A percentile compares a stretch with the other conserved stretches of the same genome.
Conservation (phyloP, 2,888 invertebrate genomes). For the Urechis unicinctus region DNA sequence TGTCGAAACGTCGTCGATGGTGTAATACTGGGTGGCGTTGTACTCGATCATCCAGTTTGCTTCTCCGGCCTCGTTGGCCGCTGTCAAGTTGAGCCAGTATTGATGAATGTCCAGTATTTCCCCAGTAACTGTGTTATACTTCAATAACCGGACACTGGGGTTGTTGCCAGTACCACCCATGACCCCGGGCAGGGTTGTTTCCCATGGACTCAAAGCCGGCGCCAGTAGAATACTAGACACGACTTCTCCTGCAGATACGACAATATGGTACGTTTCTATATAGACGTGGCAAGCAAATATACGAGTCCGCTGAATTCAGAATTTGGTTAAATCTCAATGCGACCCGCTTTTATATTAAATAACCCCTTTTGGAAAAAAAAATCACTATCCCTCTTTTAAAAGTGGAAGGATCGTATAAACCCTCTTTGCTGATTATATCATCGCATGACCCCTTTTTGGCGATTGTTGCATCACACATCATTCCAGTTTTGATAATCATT, state of each 20-base stretch:
- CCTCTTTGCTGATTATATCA: no score
- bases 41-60: slow-evolving; percentile 66
- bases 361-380: no score
- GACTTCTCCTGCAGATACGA: slow-evolving; percentile 57
- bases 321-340: no score
- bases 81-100: slow-evolving; percentile 74
- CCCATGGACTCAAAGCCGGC: slow-evolving; percentile 82
- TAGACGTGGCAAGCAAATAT: no score
- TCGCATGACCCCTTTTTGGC: no score
- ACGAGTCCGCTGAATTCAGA: no score
- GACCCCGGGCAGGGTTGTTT: slow-evolving; percentile 52
- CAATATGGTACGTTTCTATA: no score
- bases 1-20: slow-evolving; percentile 8
- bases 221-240: slow-evolving; percentile 80
- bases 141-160: slow-evolving; percentile 80
- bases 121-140: slow-evolving; percentile 66
- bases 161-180: slow-evolving; percentile 59
- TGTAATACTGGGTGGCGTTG: slow-evolving; percentile 11
- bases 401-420: no score
- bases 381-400: no score
- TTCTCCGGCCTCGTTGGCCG: slow-evolving; percentile 59
- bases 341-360: no score
- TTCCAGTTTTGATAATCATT: no score
- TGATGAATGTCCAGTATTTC: slow-evolving; percentile 79
- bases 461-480: no score